phyloP scores from a whole-genome alignment of 2,797 vertebrate genomes.

The Ispidina lecontei region DNA sequence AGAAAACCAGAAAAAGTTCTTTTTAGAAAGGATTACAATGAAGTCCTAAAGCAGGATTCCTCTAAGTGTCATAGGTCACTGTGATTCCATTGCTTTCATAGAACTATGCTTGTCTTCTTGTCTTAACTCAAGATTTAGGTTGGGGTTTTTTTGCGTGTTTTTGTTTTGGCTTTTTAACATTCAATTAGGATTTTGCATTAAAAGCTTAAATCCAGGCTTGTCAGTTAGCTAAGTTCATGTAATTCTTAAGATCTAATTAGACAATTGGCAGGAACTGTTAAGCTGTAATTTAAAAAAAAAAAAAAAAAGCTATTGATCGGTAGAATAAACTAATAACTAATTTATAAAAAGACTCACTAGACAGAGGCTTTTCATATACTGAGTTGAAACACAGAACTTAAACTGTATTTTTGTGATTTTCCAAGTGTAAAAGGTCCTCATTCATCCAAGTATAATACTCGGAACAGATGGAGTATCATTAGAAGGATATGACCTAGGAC shows the following conservation, averaged over 20 bases:
- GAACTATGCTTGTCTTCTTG: neutral
- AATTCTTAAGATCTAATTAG: neutral
- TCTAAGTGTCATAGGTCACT: neutral
- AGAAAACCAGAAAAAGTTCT: neutral
- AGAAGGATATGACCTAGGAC: neutral
- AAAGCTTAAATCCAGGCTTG: neutral
- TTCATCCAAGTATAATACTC: neutral
- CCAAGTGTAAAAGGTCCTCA: neutral
- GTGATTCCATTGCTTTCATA: neutral
- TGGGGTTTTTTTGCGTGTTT: too few relatives aligned
- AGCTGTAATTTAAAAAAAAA: neutral
- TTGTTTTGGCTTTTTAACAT: neutral
- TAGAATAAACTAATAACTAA: neutral
- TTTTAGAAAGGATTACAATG: neutral
- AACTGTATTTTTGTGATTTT: neutral
- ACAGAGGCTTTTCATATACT: neutral
- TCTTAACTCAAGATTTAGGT: neutral
- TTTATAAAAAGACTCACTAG: neutral
- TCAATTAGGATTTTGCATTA: neutral
- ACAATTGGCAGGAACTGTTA: neutral
- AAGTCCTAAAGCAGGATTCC: neutral
- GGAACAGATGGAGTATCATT: neutral
- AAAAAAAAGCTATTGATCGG: neutral
- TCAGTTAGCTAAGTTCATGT: neutral
- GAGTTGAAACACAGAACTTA: neutral